Conservation (phyloP, 2,888 invertebrate genomes). For the Dascillus cervinus region DNA sequence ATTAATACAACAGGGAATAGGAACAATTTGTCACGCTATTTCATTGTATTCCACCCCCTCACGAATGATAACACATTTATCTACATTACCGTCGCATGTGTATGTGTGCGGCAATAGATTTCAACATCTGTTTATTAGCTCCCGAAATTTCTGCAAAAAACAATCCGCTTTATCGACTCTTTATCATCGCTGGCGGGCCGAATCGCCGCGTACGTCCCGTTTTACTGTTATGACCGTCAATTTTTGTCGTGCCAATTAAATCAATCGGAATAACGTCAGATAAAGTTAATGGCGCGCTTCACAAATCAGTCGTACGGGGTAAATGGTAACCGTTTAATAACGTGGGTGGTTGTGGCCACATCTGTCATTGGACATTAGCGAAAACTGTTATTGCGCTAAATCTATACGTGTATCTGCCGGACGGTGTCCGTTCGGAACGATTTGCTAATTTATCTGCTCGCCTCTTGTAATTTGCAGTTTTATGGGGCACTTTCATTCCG, state of each 20-base stretch:
- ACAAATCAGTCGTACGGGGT: conserved; percentile 23
- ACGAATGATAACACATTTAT: conserved; percentile 38
- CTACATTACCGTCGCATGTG: conserved; percentile 28
- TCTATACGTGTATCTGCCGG: conserved; percentile 9
- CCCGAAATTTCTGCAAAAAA: no score
- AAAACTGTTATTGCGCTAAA: conserved; percentile 27
- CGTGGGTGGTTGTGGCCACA: conserved; percentile 35
- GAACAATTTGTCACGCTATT: conserved; percentile 40
- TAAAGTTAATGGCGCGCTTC: conserved; percentile 32
- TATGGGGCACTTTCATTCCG: no score
- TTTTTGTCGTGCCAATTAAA: no score
- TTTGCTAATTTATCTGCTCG: background rate
- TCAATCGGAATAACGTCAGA: conserved; percentile 19
- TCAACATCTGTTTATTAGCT: background rate
- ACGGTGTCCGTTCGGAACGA: conserved; percentile 15
- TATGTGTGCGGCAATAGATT: conserved; percentile 4
- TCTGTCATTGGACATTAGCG: conserved; percentile 37
- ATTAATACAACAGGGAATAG: conserved; percentile 40
- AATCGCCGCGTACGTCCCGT: no score
- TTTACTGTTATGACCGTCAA: no score
- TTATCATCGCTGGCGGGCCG: no score
- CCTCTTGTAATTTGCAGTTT: background rate
- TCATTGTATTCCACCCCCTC: conserved; percentile 30
- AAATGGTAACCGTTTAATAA: conserved; percentile 30
- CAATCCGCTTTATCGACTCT: no score